phyloP scores from a whole-genome alignment of 1,140 invertebrate species.

The fruit fly (Drosophila melanogaster) region DNA sequence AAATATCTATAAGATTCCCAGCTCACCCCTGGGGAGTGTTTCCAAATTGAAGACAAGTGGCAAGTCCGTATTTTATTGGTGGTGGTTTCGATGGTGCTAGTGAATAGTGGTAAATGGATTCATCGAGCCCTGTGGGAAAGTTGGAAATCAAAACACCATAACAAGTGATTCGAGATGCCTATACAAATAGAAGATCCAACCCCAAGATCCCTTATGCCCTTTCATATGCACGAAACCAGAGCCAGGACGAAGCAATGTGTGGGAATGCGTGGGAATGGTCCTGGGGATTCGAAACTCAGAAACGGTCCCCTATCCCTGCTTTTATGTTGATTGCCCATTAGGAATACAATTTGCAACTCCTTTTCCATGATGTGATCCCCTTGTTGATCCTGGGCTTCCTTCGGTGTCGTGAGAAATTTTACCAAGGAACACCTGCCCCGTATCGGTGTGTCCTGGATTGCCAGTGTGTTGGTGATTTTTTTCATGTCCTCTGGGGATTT shows the following conservation, averaged over 20 bases:
- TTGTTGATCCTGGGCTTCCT: slow-evolving; percentile 64
- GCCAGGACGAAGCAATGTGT: slow-evolving; percentile 67
- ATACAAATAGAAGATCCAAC: slow-evolving; percentile 56
- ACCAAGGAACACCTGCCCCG: slow-evolving; percentile 80
- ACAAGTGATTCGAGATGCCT: slow-evolving; percentile 76
- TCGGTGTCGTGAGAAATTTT: slow-evolving; percentile 83
- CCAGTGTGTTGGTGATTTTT: slow-evolving; percentile 22
- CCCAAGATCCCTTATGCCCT: slow-evolving; percentile 8
- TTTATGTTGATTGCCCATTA: slow-evolving; percentile 81
- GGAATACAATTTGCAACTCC: slow-evolving; percentile 81
- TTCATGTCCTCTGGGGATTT: slow-evolving; percentile 31
- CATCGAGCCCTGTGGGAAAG: slow-evolving; percentile 71
- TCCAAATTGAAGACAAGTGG: slow-evolving; percentile 71
- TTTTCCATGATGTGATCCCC: slow-evolving; percentile 55
- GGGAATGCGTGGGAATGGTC: slow-evolving; percentile 70
- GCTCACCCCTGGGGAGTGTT: slow-evolving; percentile 48
- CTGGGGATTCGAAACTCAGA: neutral
- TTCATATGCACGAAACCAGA: slow-evolving; percentile 22
- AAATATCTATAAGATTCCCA: slow-evolving; percentile 63
- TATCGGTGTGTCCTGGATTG: slow-evolving; percentile 49
- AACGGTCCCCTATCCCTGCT: slow-evolving; percentile 21
- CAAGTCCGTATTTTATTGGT: slow-evolving; percentile 59
- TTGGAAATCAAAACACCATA: slow-evolving; percentile 71
- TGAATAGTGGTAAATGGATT: neutral
- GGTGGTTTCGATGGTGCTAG: slow-evolving; percentile 18